Conservation (phyloP, 2,888 invertebrate species). For the Eugnorisma glareosa region DNA sequence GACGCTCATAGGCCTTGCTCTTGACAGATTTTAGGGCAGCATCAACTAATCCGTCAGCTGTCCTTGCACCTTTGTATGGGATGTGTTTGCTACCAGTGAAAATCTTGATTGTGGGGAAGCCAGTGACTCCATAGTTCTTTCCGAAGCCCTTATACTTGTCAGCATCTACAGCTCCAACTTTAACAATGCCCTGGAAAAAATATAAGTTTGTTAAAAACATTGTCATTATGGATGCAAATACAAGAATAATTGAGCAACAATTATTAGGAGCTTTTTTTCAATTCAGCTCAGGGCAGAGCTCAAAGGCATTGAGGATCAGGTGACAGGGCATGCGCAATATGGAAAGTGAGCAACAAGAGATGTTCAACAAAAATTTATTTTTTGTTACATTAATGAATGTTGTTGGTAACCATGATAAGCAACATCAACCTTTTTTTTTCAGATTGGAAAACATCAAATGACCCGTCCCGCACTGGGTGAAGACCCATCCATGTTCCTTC, state of each 20-base stretch:
- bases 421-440: too few relatives aligned
- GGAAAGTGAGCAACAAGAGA: neutral
- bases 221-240: neutral
- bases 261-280: too few relatives aligned
- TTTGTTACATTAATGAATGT: neutral
- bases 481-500: too few relatives aligned
- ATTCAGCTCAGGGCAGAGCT: too few relatives aligned
- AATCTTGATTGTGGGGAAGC: conserved; percentile 99
- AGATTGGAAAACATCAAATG: too few relatives aligned
- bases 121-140: conserved; percentile 94
- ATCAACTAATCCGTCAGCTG: conserved; percentile 96
- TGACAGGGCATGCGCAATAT: neutral
- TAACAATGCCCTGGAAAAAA: conserved; percentile 94
- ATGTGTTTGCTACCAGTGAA: conserved; percentile 97
- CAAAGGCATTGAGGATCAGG: neutral
- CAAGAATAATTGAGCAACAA: neutral
- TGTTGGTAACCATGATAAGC: neutral
- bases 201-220: neutral
- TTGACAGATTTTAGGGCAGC: conserved; percentile 95
- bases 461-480: too few relatives aligned
- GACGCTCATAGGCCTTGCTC: conserved; percentile 93
- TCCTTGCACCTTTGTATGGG: conserved; percentile 96
- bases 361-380: neutral
- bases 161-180: conserved; percentile 98
- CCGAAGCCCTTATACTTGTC: conserved; percentile 96